Percentiles rank a stretch among this genome's conserved stretches.
Conservation (phyloP, 37 sponge, comb jelly and placozoan species). For the Halisarca cf. caerulea region DNA sequence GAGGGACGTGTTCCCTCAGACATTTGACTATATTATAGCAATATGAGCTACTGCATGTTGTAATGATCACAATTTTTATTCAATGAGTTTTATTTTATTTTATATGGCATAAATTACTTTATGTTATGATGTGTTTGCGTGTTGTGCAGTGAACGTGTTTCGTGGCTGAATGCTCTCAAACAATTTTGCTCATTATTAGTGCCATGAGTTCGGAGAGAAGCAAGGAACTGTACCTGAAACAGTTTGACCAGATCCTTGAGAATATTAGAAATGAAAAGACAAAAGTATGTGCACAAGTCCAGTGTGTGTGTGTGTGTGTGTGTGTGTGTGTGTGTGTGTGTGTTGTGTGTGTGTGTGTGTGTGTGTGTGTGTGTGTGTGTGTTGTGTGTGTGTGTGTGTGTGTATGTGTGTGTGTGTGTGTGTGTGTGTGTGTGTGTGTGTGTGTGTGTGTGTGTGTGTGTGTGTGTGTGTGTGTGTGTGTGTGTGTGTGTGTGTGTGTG, state of each 20-base stretch:
- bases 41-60: too few species aligned
- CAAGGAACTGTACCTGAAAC: slow-evolving; percentile 78
- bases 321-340: background rate
- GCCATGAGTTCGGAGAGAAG: slow-evolving; percentile 81
- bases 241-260: slow-evolving; percentile 86
- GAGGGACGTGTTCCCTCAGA: too few species aligned
- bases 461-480: background rate
- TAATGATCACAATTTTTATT: too few species aligned
- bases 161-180: too few species aligned
- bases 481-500: background rate
- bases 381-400: background rate
- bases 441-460: slow-evolving; percentile 2
- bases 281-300: too few species aligned
- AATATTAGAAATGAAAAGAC: slow-evolving; percentile 78
- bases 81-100: too few species aligned
- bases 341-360: background rate
- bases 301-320: background rate
- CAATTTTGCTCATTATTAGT: too few species aligned
- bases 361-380: background rate
- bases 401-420: background rate
- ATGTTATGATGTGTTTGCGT: too few species aligned
- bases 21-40: too few species aligned
- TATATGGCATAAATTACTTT: too few species aligned
- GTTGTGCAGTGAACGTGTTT: too few species aligned
- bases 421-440: background rate